These are phyloP conservation scores for Nymphalis polychloros DNA, from an alignment of 2,888 invertebrate genomes.

Conservation along the genomic window DNA sequence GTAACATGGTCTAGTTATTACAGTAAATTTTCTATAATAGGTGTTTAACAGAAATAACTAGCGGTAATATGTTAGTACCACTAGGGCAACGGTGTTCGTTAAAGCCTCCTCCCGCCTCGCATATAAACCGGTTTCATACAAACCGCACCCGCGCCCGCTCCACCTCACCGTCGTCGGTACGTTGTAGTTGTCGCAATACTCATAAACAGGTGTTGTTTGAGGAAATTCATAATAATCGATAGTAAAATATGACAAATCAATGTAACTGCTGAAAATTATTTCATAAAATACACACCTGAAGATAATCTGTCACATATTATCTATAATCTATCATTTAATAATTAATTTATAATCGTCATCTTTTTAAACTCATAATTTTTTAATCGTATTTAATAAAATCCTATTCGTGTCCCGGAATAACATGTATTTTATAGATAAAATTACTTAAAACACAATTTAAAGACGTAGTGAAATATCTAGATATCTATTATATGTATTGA, in stretches of 20 bases:
- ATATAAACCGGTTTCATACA: conserved; percentile 67
- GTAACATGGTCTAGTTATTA: conserved; percentile 31
- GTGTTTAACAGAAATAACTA: conserved; percentile 46
- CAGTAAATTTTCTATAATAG: conserved; percentile 33
- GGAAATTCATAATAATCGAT: conserved; percentile 11
- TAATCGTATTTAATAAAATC: too few species aligned
- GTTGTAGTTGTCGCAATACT: conserved; percentile 62
- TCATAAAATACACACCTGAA: background rate
- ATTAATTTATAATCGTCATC: too few species aligned
- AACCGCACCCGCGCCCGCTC: conserved; percentile 46
- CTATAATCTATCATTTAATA: too few species aligned
- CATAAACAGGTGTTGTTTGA: conserved; percentile 68
- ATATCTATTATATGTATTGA: too few species aligned
- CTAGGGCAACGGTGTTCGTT: conserved; percentile 67
- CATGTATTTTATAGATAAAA: too few species aligned
- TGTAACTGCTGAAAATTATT: background rate
- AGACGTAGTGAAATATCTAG: too few species aligned
- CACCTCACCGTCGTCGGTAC: conserved; percentile 38
- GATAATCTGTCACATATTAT: background rate
- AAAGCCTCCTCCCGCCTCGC: conserved; percentile 39
- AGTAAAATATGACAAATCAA: background rate
- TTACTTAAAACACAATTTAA: too few species aligned
- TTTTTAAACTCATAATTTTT: too few species aligned
- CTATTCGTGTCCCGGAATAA: too few species aligned
- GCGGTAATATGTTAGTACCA: conserved; percentile 62